Evolutionary conservation across 1,140 invertebrate species (phyloP).

Genomic region (Holcopasites calliopsidis): DNA sequence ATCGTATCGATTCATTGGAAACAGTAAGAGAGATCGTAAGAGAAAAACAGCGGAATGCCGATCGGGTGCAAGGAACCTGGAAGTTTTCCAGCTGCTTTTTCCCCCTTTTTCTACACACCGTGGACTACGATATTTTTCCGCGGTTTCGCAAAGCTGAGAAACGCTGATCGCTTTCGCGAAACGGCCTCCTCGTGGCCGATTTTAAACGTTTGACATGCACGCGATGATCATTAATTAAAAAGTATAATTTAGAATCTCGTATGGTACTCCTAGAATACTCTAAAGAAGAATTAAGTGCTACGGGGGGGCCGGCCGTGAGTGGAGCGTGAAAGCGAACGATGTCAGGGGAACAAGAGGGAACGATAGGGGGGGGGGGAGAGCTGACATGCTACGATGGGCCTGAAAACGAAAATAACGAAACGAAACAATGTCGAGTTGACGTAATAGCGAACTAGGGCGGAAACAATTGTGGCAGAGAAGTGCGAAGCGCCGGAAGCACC

Average conservation of each 20-base stretch:
- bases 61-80: not conserved
- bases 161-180: slow-evolving; percentile 72
- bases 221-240: not conserved
- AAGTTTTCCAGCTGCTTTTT: slow-evolving; percentile 19
- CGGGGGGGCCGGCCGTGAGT: slow-evolving; percentile 32
- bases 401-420: slow-evolving; percentile 79
- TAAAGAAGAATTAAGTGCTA: not conserved
- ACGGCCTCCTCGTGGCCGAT: slow-evolving; percentile 65
- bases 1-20: not conserved
- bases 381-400: slow-evolving; percentile 78
- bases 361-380: slow-evolving; percentile 26
- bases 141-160: slow-evolving; percentile 66
- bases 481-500: slow-evolving; percentile 77
- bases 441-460: slow-evolving; percentile 78
- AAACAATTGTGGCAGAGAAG: slow-evolving; percentile 78
- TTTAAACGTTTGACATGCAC: slow-evolving; percentile 77
- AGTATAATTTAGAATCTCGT: too few species aligned
- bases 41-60: not conserved
- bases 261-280: too few species aligned
- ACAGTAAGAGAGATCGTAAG: not conserved
- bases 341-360: slow-evolving; percentile 15
- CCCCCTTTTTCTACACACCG: not conserved
- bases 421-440: slow-evolving; percentile 78
- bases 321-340: slow-evolving; percentile 52
- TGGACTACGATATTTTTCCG: slow-evolving; percentile 50